Evolutionary conservation across 2,888 invertebrate species (phyloP).

Genomic region (Eupithecia inturbata): DNA sequence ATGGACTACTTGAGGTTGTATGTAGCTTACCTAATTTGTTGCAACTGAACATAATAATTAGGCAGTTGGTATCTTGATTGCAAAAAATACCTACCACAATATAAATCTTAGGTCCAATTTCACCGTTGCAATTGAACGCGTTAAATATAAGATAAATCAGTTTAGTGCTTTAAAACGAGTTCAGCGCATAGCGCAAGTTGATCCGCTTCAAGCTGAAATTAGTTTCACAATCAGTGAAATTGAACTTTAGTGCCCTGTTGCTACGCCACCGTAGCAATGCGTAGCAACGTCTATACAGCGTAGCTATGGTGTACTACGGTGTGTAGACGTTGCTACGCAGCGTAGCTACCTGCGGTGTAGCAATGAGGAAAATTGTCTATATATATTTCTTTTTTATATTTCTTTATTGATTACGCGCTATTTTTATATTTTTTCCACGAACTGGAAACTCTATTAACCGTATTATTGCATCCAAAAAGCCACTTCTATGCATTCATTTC

Average conservation of each 20-base stretch:
- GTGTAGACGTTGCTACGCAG: neutral
- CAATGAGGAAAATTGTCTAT: neutral
- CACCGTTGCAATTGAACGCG: no score
- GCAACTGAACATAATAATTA: conserved; percentile 21
- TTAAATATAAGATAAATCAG: no score
- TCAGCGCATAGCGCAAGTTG: no score
- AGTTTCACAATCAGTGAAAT: no score
- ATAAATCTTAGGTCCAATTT: no score
- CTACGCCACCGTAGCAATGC: neutral
- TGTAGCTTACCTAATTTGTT: conserved; percentile 21
- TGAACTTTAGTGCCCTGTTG: no score
- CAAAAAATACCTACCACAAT: neutral
- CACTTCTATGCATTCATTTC: neutral
- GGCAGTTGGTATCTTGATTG: neutral
- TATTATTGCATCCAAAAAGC: neutral
- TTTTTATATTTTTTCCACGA: neutral
- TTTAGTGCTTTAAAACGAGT: no score
- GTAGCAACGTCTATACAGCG: no score
- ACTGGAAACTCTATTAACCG: neutral
- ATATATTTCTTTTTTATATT: neutral
- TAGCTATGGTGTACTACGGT: neutral
- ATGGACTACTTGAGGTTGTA: conserved; percentile 24
- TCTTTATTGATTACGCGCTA: neutral
- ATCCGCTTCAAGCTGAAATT: no score
- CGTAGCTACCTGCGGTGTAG: neutral